phyloP scores from a whole-genome alignment of 2,888 invertebrate species.

The Andrena bucephala region DNA sequence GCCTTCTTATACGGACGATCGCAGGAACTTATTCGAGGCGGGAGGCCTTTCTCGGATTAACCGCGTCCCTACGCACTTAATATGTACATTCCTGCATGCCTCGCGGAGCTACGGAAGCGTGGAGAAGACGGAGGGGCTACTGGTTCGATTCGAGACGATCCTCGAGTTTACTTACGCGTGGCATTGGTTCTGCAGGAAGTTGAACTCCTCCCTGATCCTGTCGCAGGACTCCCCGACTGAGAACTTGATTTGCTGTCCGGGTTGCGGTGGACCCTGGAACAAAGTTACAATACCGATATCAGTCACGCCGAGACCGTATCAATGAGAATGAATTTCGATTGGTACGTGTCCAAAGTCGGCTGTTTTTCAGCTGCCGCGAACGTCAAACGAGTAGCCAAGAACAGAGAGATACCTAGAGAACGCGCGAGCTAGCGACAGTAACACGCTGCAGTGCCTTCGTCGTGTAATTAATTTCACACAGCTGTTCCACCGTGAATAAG shows the following conservation, averaged over 20 bases:
- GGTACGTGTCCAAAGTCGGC: too few relatives aligned
- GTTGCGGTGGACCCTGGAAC: slow-evolving; percentile 92
- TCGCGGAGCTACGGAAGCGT: neutral
- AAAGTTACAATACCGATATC: slow-evolving; percentile 10
- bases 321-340: too few relatives aligned
- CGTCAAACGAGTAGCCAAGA: neutral
- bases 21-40: slow-evolving; percentile 25
- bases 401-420: neutral
- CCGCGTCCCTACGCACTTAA: neutral
- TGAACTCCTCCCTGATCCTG: slow-evolving; percentile 98
- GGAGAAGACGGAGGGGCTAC: neutral
- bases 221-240: slow-evolving; percentile 97
- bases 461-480: slow-evolving; percentile 75
- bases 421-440: slow-evolving; percentile 26
- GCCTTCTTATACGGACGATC: slow-evolving; percentile 3
- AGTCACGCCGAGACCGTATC: neutral
- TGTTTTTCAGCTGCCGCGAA: too few relatives aligned
- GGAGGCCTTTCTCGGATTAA: slow-evolving; percentile 21
- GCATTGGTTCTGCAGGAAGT: slow-evolving; percentile 97
- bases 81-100: slow-evolving; percentile 14
- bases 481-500: slow-evolving; percentile 67
- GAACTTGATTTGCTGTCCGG: slow-evolving; percentile 97
- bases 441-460: slow-evolving; percentile 48
- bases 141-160: neutral
- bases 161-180: slow-evolving; percentile 92